Percentiles rank a stretch among this genome's conserved stretches.
phyloP scores from a whole-genome alignment of 1,140 invertebrate genomes.

The Octopus sinensis region DNA sequence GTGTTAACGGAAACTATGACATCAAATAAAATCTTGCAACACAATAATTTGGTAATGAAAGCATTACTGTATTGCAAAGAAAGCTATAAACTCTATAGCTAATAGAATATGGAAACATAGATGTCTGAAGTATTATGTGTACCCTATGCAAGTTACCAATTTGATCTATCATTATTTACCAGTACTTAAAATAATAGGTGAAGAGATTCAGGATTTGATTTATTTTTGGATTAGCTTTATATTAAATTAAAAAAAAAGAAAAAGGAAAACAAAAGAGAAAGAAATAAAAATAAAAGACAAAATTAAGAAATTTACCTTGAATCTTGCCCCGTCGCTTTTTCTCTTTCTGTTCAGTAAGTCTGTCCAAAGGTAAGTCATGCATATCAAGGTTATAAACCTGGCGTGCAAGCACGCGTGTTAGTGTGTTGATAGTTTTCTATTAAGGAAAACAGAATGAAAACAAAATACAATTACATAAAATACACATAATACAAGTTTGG shows the following conservation, averaged over 20 bases:
- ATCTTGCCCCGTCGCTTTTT: conserved; percentile 64
- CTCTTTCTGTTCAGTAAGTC: conserved; percentile 78
- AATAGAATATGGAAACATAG: too few species aligned
- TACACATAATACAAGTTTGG: not conserved
- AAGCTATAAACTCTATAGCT: too few species aligned
- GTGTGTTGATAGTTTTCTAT: conserved; percentile 92
- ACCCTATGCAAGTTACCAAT: too few species aligned
- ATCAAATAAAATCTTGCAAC: too few species aligned
- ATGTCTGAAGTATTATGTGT: too few species aligned
- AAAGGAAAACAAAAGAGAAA: not conserved
- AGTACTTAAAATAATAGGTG: too few species aligned
- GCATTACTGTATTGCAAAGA: too few species aligned
- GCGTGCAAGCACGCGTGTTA: conserved; percentile 85
- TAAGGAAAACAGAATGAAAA: conserved; percentile 17
- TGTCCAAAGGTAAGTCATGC: conserved; percentile 81
- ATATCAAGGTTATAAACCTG: conserved; percentile 92
- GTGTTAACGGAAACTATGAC: too few species aligned
- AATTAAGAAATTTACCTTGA: conserved; percentile 27
- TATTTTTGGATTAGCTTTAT: too few species aligned
- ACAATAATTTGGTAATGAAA: too few species aligned
- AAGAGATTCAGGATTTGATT: too few species aligned
- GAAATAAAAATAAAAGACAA: not conserved
- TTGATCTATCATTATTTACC: too few species aligned
- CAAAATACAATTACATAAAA: not conserved
- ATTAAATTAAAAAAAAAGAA: not conserved